Percentiles rank a stretch among this genome's conserved stretches.
Conservation (phyloP, 2,113 vertebrate genomes). For the Leucopsar rothschildi region DNA sequence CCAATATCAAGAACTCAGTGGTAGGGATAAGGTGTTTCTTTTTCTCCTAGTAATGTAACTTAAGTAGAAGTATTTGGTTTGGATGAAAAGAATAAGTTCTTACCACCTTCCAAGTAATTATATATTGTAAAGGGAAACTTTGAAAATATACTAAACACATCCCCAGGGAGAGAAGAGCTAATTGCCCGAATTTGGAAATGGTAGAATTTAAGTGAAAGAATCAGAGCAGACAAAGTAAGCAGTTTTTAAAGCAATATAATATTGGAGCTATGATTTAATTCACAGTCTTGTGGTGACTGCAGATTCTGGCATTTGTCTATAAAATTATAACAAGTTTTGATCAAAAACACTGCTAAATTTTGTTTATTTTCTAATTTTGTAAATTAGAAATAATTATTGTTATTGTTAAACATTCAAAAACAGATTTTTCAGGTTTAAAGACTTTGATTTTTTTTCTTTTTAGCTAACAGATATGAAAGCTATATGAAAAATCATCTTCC, state of each 20-base stretch:
- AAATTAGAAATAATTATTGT: background rate
- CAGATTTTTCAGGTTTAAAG: background rate
- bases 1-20: background rate
- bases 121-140: background rate
- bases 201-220: background rate
- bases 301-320: background rate
- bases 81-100: background rate
- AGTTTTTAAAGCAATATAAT: background rate
- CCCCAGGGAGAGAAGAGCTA: background rate
- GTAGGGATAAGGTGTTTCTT: background rate
- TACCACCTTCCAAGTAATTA: background rate
- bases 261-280: background rate
- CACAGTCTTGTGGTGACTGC: background rate
- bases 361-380: background rate
- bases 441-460: background rate
- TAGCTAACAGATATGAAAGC: background rate
- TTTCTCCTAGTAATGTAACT: background rate
- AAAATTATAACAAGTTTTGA: background rate
- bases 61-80: background rate
- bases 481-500: background rate
- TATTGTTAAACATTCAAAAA: background rate
- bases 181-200: background rate
- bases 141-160: background rate
- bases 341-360: background rate
- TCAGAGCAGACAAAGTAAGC: background rate